Base-by-base conservation (phyloP, 2,113 vertebrate genomes). In the Chamaea fasciata region DNA sequence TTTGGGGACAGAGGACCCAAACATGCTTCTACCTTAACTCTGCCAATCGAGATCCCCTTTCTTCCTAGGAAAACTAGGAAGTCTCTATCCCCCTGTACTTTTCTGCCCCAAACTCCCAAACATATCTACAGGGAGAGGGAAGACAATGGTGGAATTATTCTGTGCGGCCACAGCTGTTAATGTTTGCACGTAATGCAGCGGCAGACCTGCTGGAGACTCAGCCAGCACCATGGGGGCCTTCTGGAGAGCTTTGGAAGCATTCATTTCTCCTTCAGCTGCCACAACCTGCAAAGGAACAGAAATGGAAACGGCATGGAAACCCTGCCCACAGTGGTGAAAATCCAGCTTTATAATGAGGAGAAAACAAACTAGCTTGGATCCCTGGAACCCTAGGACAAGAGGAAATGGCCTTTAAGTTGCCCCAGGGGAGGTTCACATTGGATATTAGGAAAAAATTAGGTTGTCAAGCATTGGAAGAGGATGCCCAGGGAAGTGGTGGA, bases 121-220 rank as follows among this genome's bases (percentile, higher is more conserved):
- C 5, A 99, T 46, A 60, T 99, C 98, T 62, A 99, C 97, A 44
- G 99, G 99, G 90, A 99, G 87, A 46, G 99, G 98, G 89, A 99
- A 99, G 90, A 99, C 68, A 37, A 99, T 98, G 79, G 99, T 99
- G 78, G 98, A 99, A 95, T 99, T 99, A 95, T 98, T 98, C 97
- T 99, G 98, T 0, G 98, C 95, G 69, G 99, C 98, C 14, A 99
- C 97, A 11, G 96, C 95, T 96, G 87, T 97, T 56, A 99, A 97
- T 0, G 98, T 98, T 96, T 99, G 99, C 84, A 99, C 97, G 97
- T 99, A 99, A 65, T 97, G 94, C 81, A 99, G 98, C 53, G 98
- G 99, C 22, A 99, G 98, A 46, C 93, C 98, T 18, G 98, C 94
- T 0, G 98, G 98, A 9, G 99, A 98, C 93, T 99, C 98, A 0